Evolutionary conservation across 2,113 vertebrate species (phyloP).

Genomic region (Elanus axillaris): DNA sequence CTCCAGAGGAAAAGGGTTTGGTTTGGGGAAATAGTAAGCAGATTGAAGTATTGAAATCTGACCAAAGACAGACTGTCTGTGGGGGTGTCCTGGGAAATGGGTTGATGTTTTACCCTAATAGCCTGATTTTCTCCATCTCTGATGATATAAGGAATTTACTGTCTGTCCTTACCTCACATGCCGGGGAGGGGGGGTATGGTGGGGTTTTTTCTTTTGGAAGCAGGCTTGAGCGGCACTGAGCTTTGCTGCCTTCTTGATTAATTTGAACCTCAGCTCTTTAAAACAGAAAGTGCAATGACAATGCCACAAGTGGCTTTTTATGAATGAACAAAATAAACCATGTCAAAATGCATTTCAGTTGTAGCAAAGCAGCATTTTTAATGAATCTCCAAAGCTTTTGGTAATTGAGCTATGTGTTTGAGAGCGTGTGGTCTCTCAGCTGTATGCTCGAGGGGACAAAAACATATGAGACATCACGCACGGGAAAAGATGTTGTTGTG

Average conservation of each 20-base stretch:
- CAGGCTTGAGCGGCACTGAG: neutral
- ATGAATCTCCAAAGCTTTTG: neutral
- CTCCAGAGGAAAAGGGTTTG: neutral
- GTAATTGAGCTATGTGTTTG: neutral
- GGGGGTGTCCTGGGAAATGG: neutral
- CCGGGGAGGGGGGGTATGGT: too few species aligned
- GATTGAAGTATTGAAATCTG: neutral
- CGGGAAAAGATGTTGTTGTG: neutral
- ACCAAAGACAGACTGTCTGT: accelerated
- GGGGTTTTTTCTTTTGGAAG: neutral
- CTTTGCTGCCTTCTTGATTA: neutral
- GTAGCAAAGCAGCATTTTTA: neutral
- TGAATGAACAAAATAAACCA: neutral
- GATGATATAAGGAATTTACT: neutral
- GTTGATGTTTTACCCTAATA: neutral
- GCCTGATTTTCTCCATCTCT: neutral
- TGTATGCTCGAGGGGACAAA: accelerated
- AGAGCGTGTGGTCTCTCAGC: accelerated
- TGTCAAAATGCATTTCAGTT: neutral
- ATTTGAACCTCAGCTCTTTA: neutral
- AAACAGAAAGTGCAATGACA: neutral
- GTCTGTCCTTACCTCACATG: neutral
- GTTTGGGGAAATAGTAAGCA: neutral
- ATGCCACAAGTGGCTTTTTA: neutral
- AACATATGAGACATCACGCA: accelerated